phyloP scores from a whole-genome alignment of 2,797 vertebrate genomes.

The Anolis apletophallus region DNA sequence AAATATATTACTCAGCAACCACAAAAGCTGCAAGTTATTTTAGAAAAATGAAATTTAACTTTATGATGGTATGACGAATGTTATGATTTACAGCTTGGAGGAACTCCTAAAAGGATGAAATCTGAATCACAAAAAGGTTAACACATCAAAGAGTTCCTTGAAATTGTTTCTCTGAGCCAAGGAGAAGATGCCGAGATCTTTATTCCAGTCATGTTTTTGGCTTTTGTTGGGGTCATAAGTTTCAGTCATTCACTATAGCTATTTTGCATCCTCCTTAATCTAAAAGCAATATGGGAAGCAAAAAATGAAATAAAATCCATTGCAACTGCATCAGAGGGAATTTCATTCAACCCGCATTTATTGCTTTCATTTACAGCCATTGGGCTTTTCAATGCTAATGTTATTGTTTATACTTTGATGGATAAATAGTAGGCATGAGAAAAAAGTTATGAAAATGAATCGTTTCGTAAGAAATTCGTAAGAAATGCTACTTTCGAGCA shows the following conservation, averaged over 20 bases:
- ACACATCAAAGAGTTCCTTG: background rate
- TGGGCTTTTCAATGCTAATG: background rate
- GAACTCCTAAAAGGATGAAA: slow-evolving; percentile 27
- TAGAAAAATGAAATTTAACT: background rate
- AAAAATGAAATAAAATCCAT: background rate
- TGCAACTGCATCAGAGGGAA: background rate
- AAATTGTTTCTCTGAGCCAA: slow-evolving; percentile 8
- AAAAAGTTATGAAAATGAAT: no score
- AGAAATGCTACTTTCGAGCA: no score
- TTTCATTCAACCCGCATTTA: slow-evolving; percentile 18
- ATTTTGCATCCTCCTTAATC: slow-evolving; percentile 18
- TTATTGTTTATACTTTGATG: no score
- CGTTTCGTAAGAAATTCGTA: no score
- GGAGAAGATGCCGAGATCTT: slow-evolving; percentile 6
- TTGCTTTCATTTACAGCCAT: no score
- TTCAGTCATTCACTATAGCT: background rate
- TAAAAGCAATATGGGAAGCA: slow-evolving; percentile 22
- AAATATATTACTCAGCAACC: slow-evolving; percentile 1
- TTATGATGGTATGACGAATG: slow-evolving; percentile 5
- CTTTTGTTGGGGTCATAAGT: slow-evolving; percentile 1
- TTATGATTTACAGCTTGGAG: slow-evolving; percentile 4
- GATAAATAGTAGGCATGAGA: no score
- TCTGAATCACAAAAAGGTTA: slow-evolving; percentile 32
- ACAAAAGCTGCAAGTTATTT: slow-evolving; percentile 15
- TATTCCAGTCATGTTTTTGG: background rate